Percentiles rank a stretch among this genome's conserved stretches.
phyloP scores from a whole-genome alignment of 2,113 vertebrate genomes.

The Myodes glareolus region DNA sequence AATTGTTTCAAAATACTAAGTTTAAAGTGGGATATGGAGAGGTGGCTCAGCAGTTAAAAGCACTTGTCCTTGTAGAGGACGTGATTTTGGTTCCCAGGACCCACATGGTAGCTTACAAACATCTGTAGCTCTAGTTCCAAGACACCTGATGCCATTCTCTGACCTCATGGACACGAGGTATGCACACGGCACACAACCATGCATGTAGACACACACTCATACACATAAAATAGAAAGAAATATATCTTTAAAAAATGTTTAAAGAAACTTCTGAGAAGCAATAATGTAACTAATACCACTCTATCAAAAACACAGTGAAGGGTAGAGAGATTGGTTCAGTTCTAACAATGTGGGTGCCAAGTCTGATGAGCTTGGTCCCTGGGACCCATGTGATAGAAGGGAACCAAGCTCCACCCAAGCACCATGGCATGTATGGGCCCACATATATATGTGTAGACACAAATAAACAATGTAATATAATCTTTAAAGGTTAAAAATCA shows the following conservation, averaged over 20 bases:
- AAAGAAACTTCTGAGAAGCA: slow-evolving; percentile 12
- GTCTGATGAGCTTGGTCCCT: not conserved
- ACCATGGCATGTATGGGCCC: not conserved
- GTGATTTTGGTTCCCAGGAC: not conserved
- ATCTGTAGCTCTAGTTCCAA: not conserved
- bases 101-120: not conserved
- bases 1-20: slow-evolving; percentile 9
- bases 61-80: not conserved
- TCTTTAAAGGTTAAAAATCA: not conserved
- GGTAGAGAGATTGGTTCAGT: not conserved
- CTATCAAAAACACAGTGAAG: not conserved
- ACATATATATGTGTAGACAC: not conserved
- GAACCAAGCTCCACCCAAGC: not conserved
- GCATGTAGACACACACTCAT: not conserved
- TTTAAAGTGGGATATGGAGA: no score
- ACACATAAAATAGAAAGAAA: not conserved
- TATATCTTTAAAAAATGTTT: not conserved
- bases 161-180: not conserved
- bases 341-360: not conserved
- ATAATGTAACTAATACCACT: not conserved
- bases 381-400: not conserved
- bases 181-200: not conserved
- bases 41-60: not conserved
- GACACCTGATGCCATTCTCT: not conserved
- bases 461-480: not conserved